Base-by-base conservation (phyloP, 2,797 vertebrate species). In the Eupleurogrammus muticus region DNA sequence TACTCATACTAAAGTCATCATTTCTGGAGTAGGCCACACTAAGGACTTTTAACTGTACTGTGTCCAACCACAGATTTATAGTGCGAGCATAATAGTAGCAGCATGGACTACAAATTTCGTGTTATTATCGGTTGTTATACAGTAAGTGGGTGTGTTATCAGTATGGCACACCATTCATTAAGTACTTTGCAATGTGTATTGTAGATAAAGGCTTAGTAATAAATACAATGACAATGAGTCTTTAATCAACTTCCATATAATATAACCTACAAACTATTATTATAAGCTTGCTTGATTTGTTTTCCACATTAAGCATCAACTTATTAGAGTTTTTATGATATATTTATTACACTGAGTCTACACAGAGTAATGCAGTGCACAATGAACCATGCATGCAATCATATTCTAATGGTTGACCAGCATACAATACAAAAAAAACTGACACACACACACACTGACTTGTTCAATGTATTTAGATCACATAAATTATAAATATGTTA, bases 401-500 rank as follows among this genome's bases (percentile, higher is more conserved):
- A 46, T 32, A 19, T 56, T 16, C 8, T 42, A 21, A 13, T 34
- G 5, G 6, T 38, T 38, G 34, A 38, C 36, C 23, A 9, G n/a
- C 28, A 19, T 49, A 8, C 7, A n/a, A 34, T 19, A 9, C 6
- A 14, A 5, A 42, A 42, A 17, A 9, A 58, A n/a, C 51, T 19
- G 10, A 19, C 19, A 21, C n/a, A n/a, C n/a, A n/a, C n/a, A n/a
- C n/a, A n/a, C n/a, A n/a, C n/a, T n/a, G n/a, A n/a, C n/a, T 20
- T 20, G 6, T 60, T 46, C 12, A 44, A 52, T 38, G 10, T 55
- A n/a, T 51, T 52, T 13, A 21, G 28, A 28, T 28, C 28, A 3
- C 28, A 28, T 36, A 21, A 34, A 63, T 32, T 54, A 54, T 35
- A 12, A 14, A 64, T 54, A 19, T 60, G 54, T 67, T 58, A 20